Evolutionary conservation across 2,888 invertebrate species (phyloP).

Genomic region (Macroteleia sp.): DNA sequence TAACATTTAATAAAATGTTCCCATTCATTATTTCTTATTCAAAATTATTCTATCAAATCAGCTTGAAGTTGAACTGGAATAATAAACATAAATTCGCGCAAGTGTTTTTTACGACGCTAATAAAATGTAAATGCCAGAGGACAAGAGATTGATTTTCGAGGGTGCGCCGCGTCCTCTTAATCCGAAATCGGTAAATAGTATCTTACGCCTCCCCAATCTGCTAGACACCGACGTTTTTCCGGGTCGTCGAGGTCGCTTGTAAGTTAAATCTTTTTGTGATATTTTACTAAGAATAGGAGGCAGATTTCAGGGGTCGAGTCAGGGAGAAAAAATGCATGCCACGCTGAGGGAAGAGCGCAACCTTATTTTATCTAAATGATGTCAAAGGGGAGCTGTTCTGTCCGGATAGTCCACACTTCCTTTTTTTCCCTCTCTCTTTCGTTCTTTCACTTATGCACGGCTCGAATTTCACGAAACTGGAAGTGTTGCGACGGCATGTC

Average conservation of each 20-base stretch:
- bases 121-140: slow-evolving; percentile 43
- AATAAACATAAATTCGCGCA: slow-evolving; percentile 40
- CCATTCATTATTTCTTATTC: neutral
- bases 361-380: slow-evolving; percentile 81
- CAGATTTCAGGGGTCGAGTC: slow-evolving; percentile 62
- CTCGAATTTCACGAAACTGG: slow-evolving; percentile 61
- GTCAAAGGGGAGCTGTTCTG: slow-evolving; percentile 74
- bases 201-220: slow-evolving; percentile 32
- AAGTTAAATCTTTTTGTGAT: slow-evolving; percentile 67
- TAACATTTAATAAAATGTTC: too few relatives aligned
- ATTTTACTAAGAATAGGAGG: slow-evolving; percentile 66
- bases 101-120: slow-evolving; percentile 52
- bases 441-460: slow-evolving; percentile 18
- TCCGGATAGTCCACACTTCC: slow-evolving; percentile 69
- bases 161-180: slow-evolving; percentile 39
- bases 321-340: slow-evolving; percentile 59
- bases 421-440: too few relatives aligned
- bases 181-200: slow-evolving; percentile 60
- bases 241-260: slow-evolving; percentile 49
- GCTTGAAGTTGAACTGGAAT: neutral
- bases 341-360: slow-evolving; percentile 69
- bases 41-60: neutral
- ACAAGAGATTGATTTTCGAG: slow-evolving; percentile 44
- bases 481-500: slow-evolving; percentile 76
- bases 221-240: slow-evolving; percentile 51